Evolutionary conservation across 2,797 vertebrate genomes (phyloP), one percentile per base, ranked within the genome.

Genomic region (Ceryle rudis): DNA sequence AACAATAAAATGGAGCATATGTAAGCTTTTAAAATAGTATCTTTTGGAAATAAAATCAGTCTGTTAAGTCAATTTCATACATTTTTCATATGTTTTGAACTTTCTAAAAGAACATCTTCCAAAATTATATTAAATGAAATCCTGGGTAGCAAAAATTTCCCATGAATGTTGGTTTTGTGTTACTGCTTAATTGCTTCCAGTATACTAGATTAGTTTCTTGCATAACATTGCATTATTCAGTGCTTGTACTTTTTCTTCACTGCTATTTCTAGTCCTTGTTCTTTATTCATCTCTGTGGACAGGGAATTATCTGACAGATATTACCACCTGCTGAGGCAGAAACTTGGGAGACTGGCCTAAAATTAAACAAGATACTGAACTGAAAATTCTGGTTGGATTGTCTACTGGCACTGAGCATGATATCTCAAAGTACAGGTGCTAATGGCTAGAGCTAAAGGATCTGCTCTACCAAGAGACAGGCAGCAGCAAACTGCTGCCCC

Each of bases 1-100:
- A 98, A 96, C 79, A 96, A 96, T 97, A 93, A 97, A 96, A 84
- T 46, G 37, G 33, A 97, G 61, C 92, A 97, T 80, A 84, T 93
- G 73, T 93, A 93, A 96, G 49, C 65, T 97, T 97, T 97, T 96
- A 54, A 71, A 94, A 90, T 83, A 26, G 57, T 94, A 95, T 95
- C 46, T 95, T 88, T 75, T 74, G 39, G 79, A 96, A 73, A 79
- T 49, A 81, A 92, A 90, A 72, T 65, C 74, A 93, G 69, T 81
- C 37, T 65, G 83, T 84, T 85, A 86, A 39, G 28, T 96, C 60
- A 89, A 58, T 94, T 92, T 88, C 37, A 65, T 84, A 71, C 25
- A 80, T 92, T 90, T 67, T 90, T 86, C 49, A 16, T 86, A 52
- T 80, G 54, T 94, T 96, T 96, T 94, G 83, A 96, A 95, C 57